Conservation (phyloP, 2,888 invertebrate species). For the Agonopterix heracliana region DNA sequence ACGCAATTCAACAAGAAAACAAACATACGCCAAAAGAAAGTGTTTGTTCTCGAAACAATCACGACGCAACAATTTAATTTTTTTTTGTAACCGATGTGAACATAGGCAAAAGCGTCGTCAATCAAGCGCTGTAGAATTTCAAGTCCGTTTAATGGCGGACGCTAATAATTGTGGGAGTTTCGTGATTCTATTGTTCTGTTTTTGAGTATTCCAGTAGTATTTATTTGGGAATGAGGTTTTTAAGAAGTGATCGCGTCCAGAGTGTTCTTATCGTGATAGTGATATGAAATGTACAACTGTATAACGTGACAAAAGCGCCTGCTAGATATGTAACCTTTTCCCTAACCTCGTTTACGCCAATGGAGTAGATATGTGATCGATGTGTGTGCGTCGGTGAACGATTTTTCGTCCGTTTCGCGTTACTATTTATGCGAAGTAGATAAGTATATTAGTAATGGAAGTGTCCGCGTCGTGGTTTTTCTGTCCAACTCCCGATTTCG, state of each 20-base stretch:
- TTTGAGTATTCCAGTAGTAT: conserved; percentile 48
- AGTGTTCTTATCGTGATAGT: conserved; percentile 64
- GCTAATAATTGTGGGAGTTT: conserved; percentile 75
- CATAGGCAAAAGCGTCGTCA: conserved; percentile 72
- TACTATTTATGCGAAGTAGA: conserved; percentile 62
- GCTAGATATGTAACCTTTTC: conserved; percentile 82
- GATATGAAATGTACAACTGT: conserved; percentile 69
- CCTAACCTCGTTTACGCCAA: conserved; percentile 87
- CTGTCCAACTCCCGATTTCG: conserved; percentile 74
- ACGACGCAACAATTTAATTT: conserved; percentile 27
- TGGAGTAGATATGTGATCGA: conserved; percentile 85
- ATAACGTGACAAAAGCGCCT: conserved; percentile 74
- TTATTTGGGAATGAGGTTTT: conserved; percentile 57
- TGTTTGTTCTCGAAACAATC: too few relatives aligned
- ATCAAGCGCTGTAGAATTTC: conserved; percentile 67
- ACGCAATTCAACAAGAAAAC: too few relatives aligned
- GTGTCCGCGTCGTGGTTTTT: conserved; percentile 73
- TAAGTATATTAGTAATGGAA: conserved; percentile 72
- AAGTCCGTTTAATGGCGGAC: conserved; percentile 75
- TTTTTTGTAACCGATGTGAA: conserved; percentile 67
- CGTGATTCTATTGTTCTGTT: conserved; percentile 74
- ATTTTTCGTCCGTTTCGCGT: conserved; percentile 73
- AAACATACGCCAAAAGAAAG: too few relatives aligned
- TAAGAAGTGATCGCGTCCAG: conserved; percentile 48
- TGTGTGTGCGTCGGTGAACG: conserved; percentile 83